A percentile compares a stretch with the other conserved stretches of the same genome.
Evolutionary conservation across 2,888 invertebrate species (phyloP).

Genomic region (Phragmatobia fuliginosa): DNA sequence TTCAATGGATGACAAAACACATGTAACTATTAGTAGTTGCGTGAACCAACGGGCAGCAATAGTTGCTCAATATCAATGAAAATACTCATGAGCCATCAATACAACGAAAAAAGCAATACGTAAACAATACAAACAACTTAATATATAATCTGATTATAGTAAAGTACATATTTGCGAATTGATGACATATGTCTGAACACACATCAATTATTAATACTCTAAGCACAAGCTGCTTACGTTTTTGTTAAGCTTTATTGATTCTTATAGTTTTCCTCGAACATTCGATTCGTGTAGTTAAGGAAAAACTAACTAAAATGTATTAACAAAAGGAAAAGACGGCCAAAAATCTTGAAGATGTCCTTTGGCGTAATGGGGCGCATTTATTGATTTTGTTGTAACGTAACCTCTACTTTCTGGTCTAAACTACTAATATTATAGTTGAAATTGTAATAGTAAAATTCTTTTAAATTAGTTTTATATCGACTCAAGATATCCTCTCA

Average conservation of each 20-base stretch:
- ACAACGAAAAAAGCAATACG: background rate
- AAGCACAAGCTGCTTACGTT: constrained; percentile 19
- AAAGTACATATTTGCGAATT: background rate
- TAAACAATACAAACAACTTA: background rate
- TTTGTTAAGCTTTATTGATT: constrained; percentile 22
- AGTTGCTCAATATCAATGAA: background rate
- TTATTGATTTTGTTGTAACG: background rate
- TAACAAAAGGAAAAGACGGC: constrained; percentile 33
- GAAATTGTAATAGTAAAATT: too few relatives aligned
- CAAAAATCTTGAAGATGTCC: constrained; percentile 40
- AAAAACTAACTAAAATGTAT: constrained; percentile 28
- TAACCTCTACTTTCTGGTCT: background rate
- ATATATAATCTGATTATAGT: background rate
- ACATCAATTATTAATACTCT: constrained; percentile 10
- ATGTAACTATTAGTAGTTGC: background rate
- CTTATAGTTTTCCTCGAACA: constrained; percentile 33
- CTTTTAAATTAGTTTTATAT: too few relatives aligned
- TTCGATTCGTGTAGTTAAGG: constrained; percentile 23
- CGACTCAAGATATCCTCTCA: too few relatives aligned
- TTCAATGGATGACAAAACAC: too few relatives aligned
- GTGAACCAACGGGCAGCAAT: background rate
- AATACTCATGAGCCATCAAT: too few relatives aligned
- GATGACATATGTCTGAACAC: background rate
- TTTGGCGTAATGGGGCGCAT: constrained; percentile 9
- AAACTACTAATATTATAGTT: background rate